Percentiles rank a stretch among this genome's conserved stretches.
These are phyloP conservation scores for Rutilus rutilus DNA, from an alignment of 2,113 vertebrate species.

Conservation along the genomic window DNA sequence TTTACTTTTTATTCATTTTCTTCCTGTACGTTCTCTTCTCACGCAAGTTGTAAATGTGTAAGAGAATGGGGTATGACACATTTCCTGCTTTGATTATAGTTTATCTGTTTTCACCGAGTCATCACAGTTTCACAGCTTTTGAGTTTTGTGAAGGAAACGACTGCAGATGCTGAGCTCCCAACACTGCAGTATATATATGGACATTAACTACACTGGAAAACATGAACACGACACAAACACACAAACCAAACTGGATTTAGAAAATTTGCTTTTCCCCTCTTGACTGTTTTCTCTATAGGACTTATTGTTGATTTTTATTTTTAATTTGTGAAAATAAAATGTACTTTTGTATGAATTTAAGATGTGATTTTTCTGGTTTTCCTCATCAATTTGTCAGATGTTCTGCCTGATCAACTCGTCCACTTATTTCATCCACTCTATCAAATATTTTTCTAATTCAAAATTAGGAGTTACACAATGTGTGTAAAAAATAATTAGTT, in stretches of 20 bases:
- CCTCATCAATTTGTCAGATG: background rate
- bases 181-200: background rate
- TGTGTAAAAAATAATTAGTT: background rate
- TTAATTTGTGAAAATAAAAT: constrained; percentile 69
- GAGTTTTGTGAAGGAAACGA: constrained; percentile 47
- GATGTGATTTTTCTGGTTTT: background rate
- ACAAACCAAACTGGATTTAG: constrained; percentile 55
- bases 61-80: background rate
- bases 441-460: background rate
- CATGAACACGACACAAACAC: constrained; percentile 18
- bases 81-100: constrained; percentile 28
- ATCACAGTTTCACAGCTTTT: constrained; percentile 40
- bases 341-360: constrained; percentile 64
- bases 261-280: constrained; percentile 39
- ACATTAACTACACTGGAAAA: constrained; percentile 52
- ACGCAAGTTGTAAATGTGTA: constrained; percentile 40
- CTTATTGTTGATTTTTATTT: constrained; percentile 63
- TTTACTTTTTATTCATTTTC: constrained; percentile 1
- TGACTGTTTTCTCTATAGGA: constrained; percentile 61
- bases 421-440: background rate
- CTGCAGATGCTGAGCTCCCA: background rate
- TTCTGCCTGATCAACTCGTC: background rate
- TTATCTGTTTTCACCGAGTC: constrained; percentile 17
- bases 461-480: background rate
- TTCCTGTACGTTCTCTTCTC: constrained; percentile 18